Base-by-base conservation (phyloP, 2,888 invertebrate species). In the Lithophane semibrunnea region DNA sequence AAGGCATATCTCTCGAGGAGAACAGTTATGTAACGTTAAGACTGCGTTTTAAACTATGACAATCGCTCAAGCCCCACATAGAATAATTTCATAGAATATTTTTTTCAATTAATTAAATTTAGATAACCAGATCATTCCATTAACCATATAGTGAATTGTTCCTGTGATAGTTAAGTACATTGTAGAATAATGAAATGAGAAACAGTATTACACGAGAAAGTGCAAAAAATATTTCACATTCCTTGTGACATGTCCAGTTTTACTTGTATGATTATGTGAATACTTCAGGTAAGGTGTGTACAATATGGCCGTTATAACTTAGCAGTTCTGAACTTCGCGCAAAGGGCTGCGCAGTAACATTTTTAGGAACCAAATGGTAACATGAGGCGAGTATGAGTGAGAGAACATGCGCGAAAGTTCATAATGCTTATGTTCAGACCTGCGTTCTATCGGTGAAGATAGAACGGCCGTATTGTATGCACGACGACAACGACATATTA, bases 121-220 rank as follows among this genome's bases (percentile, higher is more conserved):
- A 79, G 80, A 80, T 75, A 79, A 86, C 80, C 83, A 81, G 84
- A 91, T 90, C 92, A 91, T 91, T 92, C 91, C 91, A 90, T 86
- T 83, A 75, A 83, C 82, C 83, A 83, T 86, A 87, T 87, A 86
- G 86, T 88, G 89, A 89, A 90, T 86, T 88, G 87, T 84, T 88
- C 90, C 93, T 94, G 94, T 94, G 94, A 94, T 94, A 94, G 87
- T 88, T 82, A 88, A 92, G 90, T 92, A 91, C 91, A 92, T 83
- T 83, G 86, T 88, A 83, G 84, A 81, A 80, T 87, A 88, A 84
- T 87, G 68, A 81, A 86, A 85, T 83, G 79, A 86, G 73, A 76
- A 82, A 76, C 90, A 90, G 92, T 92, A 88, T 88, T 88, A 89
- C 78, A 78, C 73, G 49, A 71, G 67, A 74, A 75, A 85, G 88